Evolutionary conservation across 1,140 invertebrate genomes (phyloP).

Genomic region (Drosophila aff.): DNA sequence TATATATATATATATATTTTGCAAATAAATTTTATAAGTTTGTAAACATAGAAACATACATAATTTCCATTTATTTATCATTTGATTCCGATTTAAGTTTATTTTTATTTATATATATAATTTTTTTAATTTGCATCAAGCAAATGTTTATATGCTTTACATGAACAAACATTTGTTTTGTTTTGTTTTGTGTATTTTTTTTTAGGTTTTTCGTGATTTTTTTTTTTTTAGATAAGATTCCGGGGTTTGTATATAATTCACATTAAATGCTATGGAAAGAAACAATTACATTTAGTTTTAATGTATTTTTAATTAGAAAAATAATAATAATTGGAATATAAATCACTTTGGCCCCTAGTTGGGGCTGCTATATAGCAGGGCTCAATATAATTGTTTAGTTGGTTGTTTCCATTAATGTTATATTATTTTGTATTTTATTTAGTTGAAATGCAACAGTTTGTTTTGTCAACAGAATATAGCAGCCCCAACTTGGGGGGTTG

Average conservation of each 20-base stretch:
- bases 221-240: slow-evolving; percentile 54
- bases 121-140: slow-evolving; percentile 55
- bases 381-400: slow-evolving; percentile 29
- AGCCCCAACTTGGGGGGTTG: slow-evolving; percentile 55
- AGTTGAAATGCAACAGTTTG: slow-evolving; percentile 53
- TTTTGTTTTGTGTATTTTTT: slow-evolving; percentile 44
- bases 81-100: slow-evolving; percentile 55
- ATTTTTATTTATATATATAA: slow-evolving; percentile 43
- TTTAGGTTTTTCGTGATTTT: slow-evolving; percentile 35
- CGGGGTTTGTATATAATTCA: slow-evolving; percentile 55
- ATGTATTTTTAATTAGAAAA: slow-evolving; percentile 81
- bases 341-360: slow-evolving; percentile 72
- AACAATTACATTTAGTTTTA: slow-evolving; percentile 65
- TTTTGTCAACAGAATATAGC: slow-evolving; percentile 46
- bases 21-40: slow-evolving; percentile 70
- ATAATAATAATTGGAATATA: slow-evolving; percentile 84
- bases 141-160: slow-evolving; percentile 57
- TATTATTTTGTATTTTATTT: slow-evolving; percentile 16
- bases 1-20: slow-evolving; percentile 68
- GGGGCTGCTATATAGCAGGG: slow-evolving; percentile 56
- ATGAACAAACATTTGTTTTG: slow-evolving; percentile 59
- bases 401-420: slow-evolving; percentile 14
- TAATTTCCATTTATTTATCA: slow-evolving; percentile 60
- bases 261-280: slow-evolving; percentile 68
- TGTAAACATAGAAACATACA: slow-evolving; percentile 72